Base-by-base conservation (phyloP, 2,888 invertebrate genomes). In the Diarsia dahlii region DNA sequence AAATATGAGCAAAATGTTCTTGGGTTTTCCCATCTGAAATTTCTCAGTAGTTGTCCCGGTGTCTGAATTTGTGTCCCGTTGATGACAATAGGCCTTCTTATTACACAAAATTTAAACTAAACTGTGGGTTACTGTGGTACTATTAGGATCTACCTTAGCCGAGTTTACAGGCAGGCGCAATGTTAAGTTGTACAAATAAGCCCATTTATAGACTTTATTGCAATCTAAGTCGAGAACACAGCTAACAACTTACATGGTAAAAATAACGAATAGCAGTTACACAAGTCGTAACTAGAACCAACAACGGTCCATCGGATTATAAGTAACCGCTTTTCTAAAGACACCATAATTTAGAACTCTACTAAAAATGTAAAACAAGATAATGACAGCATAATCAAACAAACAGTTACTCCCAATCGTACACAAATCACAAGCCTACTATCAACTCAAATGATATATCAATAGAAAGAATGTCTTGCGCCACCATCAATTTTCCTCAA, bases 401-500 rank as follows among this genome's bases (percentile, higher is more conserved):
- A 65, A 82, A 78, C 81, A 67, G 83, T 83, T 78, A 81, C 48
- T n/a, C 39, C 15, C 28, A 73, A 68, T 28, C 67, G 68, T 75
- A 54, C 48, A 64, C 52, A 48, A 73, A 34, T 56, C 73, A 34
- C 34, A n/a, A 45, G n/a, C 48, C 48, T 65, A 68, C 64, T 66
- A 70, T 50, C 50, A 62, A 56, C n/a, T 58, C 23, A 67, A 84
- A 75, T 63, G 56, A 78, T 63, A 64, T 65, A 58, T 80, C 71
- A 76, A 81, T 74, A 81, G 46, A 66, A 71, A 65, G 71, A 81
- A 78, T 50, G 15, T 71, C 67, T 78, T 76, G 45, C 78, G 62
- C 68, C 78, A 81, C 46, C 66, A 72, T 60, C 70, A 81, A 71
- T 79, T 84, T 81, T 77, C 75, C 62, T 66, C 81, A 74, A 78